phyloP scores from a whole-genome alignment of 2,888 invertebrate species.

The Ectobius pallidus region DNA sequence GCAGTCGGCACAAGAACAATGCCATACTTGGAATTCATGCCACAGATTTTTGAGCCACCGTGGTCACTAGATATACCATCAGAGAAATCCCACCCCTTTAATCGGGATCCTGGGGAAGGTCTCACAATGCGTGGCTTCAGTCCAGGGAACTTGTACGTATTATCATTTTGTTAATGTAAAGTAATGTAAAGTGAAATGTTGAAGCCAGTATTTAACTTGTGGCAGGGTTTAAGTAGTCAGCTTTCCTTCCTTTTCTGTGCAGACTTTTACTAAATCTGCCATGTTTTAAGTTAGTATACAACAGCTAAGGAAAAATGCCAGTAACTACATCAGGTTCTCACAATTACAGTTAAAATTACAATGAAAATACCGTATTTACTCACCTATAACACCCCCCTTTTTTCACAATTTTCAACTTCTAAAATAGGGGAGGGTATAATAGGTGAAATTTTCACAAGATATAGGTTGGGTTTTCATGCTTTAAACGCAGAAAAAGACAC shows the following conservation, averaged over 20 bases:
- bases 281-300: background rate
- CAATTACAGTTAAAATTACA: too few relatives aligned
- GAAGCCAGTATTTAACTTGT: background rate
- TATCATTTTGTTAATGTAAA: background rate
- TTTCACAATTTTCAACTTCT: too few relatives aligned
- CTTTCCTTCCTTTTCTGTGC: background rate
- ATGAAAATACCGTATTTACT: too few relatives aligned
- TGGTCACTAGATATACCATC: background rate
- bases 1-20: background rate
- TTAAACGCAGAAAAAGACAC: too few relatives aligned
- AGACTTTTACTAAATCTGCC: too few relatives aligned
- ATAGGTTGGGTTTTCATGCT: too few relatives aligned
- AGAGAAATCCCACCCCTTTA: background rate
- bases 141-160: background rate
- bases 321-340: background rate
- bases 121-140: background rate
- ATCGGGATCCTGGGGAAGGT: slow-evolving; percentile 18
- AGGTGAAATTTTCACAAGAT: background rate
- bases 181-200: background rate
- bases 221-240: background rate
- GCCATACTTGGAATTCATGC: background rate
- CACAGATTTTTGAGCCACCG: background rate
- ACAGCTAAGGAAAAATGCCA: background rate
- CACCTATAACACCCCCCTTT: too few relatives aligned
- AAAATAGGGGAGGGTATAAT: too few relatives aligned